These are phyloP conservation scores for Electrona antarctica DNA, from an alignment of 2,113 vertebrate genomes.

Conservation along the genomic window DNA sequence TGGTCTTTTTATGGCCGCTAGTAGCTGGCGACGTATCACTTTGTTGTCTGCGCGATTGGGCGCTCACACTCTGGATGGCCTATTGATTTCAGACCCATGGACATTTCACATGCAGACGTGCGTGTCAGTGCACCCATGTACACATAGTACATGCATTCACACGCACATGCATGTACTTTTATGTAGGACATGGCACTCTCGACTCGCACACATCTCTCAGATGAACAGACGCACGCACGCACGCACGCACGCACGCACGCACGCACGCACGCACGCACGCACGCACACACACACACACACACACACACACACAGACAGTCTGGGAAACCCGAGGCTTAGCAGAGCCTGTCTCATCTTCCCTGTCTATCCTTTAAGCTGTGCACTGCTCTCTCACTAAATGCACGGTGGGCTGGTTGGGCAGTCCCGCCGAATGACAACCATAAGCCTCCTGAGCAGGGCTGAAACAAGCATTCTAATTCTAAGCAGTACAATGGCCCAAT, in stretches of 20 bases:
- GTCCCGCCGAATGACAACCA: conserved; percentile 56
- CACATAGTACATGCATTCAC: neutral
- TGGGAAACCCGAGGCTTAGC: conserved; percentile 41
- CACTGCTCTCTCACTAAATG: conserved; percentile 66
- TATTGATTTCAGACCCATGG: conserved; percentile 66
- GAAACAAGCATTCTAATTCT: conserved; percentile 24
- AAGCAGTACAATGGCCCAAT: conserved; percentile 4
- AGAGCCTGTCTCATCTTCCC: conserved; percentile 65
- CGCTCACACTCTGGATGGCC: conserved; percentile 49
- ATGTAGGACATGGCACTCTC: neutral
- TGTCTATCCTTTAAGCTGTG: conserved; percentile 64
- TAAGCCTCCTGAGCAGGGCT: conserved; percentile 43
- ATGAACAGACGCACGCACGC: neutral
- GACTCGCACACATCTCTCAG: neutral
- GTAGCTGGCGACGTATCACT: conserved; percentile 37
- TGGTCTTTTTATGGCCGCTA: conserved; percentile 53
- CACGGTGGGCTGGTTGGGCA: conserved; percentile 46
- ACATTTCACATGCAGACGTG: conserved; percentile 25
- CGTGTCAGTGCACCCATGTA: neutral
- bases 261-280: neutral
- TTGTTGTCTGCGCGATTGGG: conserved; percentile 55
- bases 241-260: neutral
- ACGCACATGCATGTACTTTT: neutral
- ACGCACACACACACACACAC: neutral
- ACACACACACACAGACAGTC: neutral